Conservation (phyloP, 2,797 vertebrate species). For the Spondyliosoma cantharus region DNA sequence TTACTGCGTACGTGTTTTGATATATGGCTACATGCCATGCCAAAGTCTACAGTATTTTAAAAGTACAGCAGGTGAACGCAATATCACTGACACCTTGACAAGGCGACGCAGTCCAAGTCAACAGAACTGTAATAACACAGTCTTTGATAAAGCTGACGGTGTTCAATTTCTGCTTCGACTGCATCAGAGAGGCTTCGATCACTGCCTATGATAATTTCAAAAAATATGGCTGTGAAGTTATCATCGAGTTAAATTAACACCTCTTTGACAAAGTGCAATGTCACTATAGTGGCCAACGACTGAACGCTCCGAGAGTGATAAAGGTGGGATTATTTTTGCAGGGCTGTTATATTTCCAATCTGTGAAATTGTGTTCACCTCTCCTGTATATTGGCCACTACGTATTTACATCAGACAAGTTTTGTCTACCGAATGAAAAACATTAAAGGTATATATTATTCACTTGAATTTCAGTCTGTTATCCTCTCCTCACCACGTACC, state of each 20-base stretch:
- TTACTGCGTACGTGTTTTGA: slow-evolving; percentile 72
- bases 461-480: slow-evolving; percentile 65
- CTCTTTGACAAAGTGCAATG: slow-evolving; percentile 51
- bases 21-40: slow-evolving; percentile 82
- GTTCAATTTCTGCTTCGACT: slow-evolving; percentile 42
- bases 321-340: slow-evolving; percentile 41
- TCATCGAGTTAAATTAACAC: slow-evolving; percentile 46
- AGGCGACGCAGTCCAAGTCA: slow-evolving; percentile 37
- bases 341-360: slow-evolving; percentile 44
- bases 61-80: slow-evolving; percentile 66
- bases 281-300: slow-evolving; percentile 40
- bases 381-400: slow-evolving; percentile 67
- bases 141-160: slow-evolving; percentile 30
- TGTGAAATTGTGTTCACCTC: slow-evolving; percentile 56
- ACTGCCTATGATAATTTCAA: slow-evolving; percentile 41
- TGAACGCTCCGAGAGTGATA: slow-evolving; percentile 43
- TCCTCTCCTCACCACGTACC: slow-evolving; percentile 44
- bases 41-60: slow-evolving; percentile 71
- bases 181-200: slow-evolving; percentile 48
- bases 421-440: slow-evolving; percentile 65
- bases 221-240: slow-evolving; percentile 68
- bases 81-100: slow-evolving; percentile 53
- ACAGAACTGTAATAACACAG: slow-evolving; percentile 44
- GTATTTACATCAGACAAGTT: slow-evolving; percentile 75
- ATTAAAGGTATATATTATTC: slow-evolving; percentile 66